Base-by-base conservation (phyloP, 2,113 vertebrate genomes). In the Illadopsis cleaveri region DNA sequence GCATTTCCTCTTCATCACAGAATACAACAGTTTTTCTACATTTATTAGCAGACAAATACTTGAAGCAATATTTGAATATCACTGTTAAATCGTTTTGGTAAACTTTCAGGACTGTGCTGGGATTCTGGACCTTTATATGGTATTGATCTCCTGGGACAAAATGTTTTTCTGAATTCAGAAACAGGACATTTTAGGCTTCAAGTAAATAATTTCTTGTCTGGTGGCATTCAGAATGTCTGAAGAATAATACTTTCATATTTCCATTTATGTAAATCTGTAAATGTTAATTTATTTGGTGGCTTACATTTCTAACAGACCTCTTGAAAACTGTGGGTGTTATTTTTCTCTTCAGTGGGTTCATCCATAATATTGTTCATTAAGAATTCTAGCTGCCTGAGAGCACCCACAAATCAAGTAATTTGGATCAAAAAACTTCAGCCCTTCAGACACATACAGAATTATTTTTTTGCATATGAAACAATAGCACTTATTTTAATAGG, bases 181-280 rank as follows among this genome's bases (percentile, higher is more conserved):
- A 77, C 62, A 93, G 20, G 11, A 60, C 15, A 56, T 90, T 77
- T 94, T 70, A 73, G 50, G 35, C 38, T 93, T 88, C 35, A 75
- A 90, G n/a, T 93, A 95, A 90, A 81, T 90, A 42, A 78, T 73
- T 1, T 2, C 27, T 95, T 73, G 27, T 92, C 17, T 86, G 71
- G 42, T 68, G 56, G 20, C 21, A 71, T 91, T 91, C 57, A 89
- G 51, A 92, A 94, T 56, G 62, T 71, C 81, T 95, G 81, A 95
- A 73, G 66, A 93, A 93, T 78, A 31, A 91, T 82, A 86, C 60
- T 92, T 88, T 93, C 44, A 27, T 93, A 75, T 89, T 95, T 86
- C 86, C 60, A 56, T 95, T 95, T 92, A 93, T 92, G 87, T 92
- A 94, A 94, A 94, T 92, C 50, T 51, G 54, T 80, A 81, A 56